These are phyloP conservation scores for Nannoperca australis DNA, from an alignment of 2,797 vertebrate species.

Conservation along the genomic window DNA sequence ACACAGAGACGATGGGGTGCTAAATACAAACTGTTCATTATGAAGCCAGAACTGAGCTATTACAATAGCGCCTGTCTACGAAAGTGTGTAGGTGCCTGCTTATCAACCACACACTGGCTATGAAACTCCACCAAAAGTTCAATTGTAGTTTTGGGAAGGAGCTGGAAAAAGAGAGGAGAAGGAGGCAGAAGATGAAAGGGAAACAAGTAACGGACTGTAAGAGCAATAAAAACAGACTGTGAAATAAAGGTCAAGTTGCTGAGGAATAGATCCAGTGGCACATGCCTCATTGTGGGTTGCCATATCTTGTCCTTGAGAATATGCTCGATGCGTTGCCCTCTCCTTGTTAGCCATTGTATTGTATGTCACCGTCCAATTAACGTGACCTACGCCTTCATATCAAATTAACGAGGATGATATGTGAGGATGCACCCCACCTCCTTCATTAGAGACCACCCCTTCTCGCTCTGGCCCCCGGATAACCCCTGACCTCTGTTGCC, in stretches of 20 bases:
- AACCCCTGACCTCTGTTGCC: constrained; percentile 69
- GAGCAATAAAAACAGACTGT: constrained; percentile 3
- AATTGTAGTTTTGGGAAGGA: not conserved
- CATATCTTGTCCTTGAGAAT: constrained; percentile 36
- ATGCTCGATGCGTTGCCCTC: constrained; percentile 30
- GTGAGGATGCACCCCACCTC: constrained; percentile 26
- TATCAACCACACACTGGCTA: not conserved
- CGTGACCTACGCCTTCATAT: constrained; percentile 59
- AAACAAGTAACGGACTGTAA: constrained; percentile 10
- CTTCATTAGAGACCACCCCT: constrained; percentile 39
- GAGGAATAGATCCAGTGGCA: constrained; percentile 1
- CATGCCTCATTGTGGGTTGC: constrained; percentile 7
- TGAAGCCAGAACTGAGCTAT: constrained; percentile 1
- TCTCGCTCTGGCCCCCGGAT: constrained; percentile 27
- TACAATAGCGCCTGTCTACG: not conserved
- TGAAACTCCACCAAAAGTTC: not conserved
- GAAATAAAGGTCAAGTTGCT: constrained; percentile 46
- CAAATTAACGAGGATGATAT: constrained; percentile 52
- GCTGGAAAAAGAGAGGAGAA: constrained; percentile 7
- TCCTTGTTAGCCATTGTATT: constrained; percentile 49
- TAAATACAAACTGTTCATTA: constrained; percentile 7
- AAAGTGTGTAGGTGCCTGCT: not conserved
- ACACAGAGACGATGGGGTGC: constrained; percentile 9
- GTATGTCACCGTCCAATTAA: constrained; percentile 61
- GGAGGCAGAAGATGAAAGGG: constrained; percentile 19